phyloP scores from a whole-genome alignment of 1,140 invertebrate species.

The Zaprionus lachaisei region DNA sequence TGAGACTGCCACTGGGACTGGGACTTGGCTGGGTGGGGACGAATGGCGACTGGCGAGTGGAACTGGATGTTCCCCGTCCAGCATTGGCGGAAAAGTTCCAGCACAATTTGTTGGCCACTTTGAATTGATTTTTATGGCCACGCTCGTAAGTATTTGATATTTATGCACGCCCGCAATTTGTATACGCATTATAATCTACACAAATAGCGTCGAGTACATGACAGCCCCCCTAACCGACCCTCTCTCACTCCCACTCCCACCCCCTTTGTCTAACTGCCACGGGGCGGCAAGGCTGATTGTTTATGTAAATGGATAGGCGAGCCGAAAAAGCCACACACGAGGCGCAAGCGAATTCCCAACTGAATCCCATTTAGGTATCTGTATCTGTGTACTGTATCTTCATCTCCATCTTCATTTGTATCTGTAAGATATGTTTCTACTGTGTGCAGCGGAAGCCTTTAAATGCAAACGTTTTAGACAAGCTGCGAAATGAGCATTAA shows the following conservation, averaged over 20 bases:
- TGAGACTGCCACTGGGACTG: not conserved
- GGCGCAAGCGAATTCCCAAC: not conserved
- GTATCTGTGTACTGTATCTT: not conserved
- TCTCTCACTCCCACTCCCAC: not conserved
- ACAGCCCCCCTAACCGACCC: not conserved
- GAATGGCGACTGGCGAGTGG: not conserved
- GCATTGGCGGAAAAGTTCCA: slow-evolving; percentile 3
- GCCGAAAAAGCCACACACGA: slow-evolving; percentile 29
- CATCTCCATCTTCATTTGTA: not conserved
- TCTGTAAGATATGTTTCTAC: slow-evolving; percentile 2
- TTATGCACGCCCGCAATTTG: slow-evolving; percentile 68
- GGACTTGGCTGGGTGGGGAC: not conserved
- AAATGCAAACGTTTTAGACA: slow-evolving; percentile 31
- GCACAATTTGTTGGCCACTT: slow-evolving; percentile 47
- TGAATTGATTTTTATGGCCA: slow-evolving; percentile 78
- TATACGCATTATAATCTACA: slow-evolving; percentile 55
- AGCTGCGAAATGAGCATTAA: slow-evolving; percentile 20
- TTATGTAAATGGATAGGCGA: slow-evolving; percentile 42
- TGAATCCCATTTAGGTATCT: not conserved
- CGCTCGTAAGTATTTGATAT: slow-evolving; percentile 78
- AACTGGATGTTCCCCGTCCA: slow-evolving; percentile 1
- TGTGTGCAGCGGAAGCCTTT: slow-evolving; percentile 31
- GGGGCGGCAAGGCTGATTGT: slow-evolving; percentile 14
- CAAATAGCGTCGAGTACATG: slow-evolving; percentile 48
- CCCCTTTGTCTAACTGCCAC: not conserved